phyloP scores from a whole-genome alignment of 2,113 vertebrate species.

The Mixornis gularis region DNA sequence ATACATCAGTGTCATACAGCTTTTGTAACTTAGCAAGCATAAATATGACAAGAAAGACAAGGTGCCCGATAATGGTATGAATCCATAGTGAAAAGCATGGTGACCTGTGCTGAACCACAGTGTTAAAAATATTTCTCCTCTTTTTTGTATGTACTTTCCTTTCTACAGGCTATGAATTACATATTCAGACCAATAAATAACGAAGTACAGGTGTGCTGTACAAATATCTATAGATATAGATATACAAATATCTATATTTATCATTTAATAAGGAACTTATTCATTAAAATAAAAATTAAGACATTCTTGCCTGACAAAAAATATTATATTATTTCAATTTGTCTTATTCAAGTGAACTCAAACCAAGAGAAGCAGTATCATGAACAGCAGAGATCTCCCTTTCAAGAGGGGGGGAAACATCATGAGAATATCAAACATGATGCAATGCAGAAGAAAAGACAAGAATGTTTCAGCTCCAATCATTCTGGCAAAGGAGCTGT shows the following conservation, averaged over 20 bases:
- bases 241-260: neutral
- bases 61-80: neutral
- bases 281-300: neutral
- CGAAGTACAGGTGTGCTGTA: neutral
- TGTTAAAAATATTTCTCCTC: neutral
- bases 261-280: neutral
- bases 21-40: neutral
- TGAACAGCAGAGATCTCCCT: neutral
- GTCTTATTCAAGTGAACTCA: neutral
- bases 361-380: neutral
- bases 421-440: neutral
- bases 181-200: neutral
- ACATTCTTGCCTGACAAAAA: neutral
- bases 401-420: rapidly evolving
- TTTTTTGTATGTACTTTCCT: neutral
- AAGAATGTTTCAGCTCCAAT: neutral
- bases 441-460: neutral
- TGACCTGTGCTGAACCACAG: neutral
- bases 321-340: neutral
- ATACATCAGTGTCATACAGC: neutral
- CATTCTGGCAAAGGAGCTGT: neutral
- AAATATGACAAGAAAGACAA: neutral
- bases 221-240: neutral
- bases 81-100: neutral
- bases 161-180: neutral